Evolutionary conservation across 2,888 invertebrate species (phyloP).

Genomic region (Eristalis intricaria): DNA sequence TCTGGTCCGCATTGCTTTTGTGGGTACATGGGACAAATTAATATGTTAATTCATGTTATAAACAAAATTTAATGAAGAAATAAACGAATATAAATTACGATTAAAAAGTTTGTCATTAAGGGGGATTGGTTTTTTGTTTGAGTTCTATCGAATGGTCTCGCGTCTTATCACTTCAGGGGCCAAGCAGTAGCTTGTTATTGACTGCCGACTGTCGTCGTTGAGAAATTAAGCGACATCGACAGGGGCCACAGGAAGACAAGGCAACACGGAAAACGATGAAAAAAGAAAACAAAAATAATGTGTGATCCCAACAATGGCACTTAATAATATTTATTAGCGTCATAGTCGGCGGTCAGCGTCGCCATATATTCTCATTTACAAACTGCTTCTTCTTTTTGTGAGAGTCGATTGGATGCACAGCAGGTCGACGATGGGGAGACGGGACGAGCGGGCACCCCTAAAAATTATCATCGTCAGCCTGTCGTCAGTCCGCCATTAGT

Average conservation of each 20-base stretch:
- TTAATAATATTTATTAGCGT: conserved; percentile 67
- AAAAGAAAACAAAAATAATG: conserved; percentile 3
- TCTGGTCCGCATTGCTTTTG: conserved; percentile 18
- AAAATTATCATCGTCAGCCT: conserved; percentile 46
- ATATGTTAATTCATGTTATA: conserved; percentile 66
- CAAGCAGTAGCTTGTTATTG: conserved; percentile 58
- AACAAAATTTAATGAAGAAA: conserved; percentile 70
- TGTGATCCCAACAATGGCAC: conserved; percentile 56
- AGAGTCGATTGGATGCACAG: conserved; percentile 16
- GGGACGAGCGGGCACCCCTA: conserved; percentile 3
- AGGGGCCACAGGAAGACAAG: not conserved
- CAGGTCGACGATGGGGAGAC: not conserved
- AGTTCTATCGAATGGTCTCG: conserved; percentile 41
- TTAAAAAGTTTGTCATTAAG: conserved; percentile 65
- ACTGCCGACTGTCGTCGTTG: conserved; percentile 26
- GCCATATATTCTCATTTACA: conserved; percentile 67
- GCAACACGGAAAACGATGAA: not conserved
- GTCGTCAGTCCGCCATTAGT: conserved; percentile 60
- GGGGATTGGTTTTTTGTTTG: conserved; percentile 41
- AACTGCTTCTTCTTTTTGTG: conserved; percentile 43
- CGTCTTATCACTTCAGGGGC: conserved; percentile 60
- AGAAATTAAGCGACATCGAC: conserved; percentile 43
- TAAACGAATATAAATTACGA: conserved; percentile 70
- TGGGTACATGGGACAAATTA: conserved; percentile 58
- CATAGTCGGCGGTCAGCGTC: conserved; percentile 49